Conservation (phyloP, 35 echinoderm and acorn worm genomes). For the Nesometra sesokonis region DNA sequence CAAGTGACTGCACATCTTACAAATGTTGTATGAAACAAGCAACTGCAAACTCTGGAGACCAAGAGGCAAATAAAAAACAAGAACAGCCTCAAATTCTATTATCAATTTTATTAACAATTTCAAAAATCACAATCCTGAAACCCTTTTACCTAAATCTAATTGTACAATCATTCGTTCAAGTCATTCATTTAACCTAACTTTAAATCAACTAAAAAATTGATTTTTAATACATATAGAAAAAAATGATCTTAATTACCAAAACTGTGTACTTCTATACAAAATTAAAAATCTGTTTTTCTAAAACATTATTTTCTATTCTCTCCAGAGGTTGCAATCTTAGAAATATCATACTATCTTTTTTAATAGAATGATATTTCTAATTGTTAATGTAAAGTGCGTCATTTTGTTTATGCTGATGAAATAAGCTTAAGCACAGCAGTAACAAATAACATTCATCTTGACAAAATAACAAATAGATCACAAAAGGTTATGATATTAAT, state of each 20-base stretch:
- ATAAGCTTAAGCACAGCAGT: background rate
- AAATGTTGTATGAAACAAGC: too few species aligned
- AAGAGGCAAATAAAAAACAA: background rate
- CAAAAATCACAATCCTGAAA: background rate
- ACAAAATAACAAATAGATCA: background rate
- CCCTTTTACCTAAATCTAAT: background rate
- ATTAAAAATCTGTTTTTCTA: background rate
- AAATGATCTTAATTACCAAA: background rate
- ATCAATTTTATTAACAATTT: background rate
- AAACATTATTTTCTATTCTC: background rate
- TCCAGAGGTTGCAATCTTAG: background rate
- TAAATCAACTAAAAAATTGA: background rate
- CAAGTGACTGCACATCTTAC: too few species aligned
- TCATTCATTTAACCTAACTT: background rate
- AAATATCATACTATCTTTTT: background rate
- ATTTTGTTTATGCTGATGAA: background rate
- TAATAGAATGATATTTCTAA: background rate
- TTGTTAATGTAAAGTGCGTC: background rate
- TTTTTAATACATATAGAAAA: background rate
- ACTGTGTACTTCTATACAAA: background rate
- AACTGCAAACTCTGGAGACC: background rate
- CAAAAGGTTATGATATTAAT: background rate
- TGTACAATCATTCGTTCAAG: background rate
- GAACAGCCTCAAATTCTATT: background rate
- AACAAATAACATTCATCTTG: background rate